Evolutionary conservation across 1,140 invertebrate species (phyloP).

Genomic region (Ostrea denselamellosa): DNA sequence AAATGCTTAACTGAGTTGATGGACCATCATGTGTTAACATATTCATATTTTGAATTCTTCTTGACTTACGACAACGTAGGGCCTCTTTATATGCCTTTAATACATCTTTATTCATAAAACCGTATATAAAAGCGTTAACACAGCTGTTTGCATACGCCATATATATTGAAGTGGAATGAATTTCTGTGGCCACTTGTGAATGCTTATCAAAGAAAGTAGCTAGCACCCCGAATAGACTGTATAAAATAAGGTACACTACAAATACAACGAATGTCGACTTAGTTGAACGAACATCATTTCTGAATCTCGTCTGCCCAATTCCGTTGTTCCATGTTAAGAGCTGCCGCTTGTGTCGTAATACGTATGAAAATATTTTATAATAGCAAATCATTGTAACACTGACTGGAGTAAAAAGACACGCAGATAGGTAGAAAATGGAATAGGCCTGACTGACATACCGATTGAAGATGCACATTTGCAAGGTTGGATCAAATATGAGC

Average conservation of each 20-base stretch:
- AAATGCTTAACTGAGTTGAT: not conserved
- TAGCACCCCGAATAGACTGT: not conserved
- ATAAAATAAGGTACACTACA: not conserved
- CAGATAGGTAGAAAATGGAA: not conserved
- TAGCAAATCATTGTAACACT: slow-evolving; percentile 8
- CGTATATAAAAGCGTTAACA: not conserved
- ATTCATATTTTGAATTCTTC: not conserved
- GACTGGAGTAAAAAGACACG: not conserved
- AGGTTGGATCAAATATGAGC: not conserved
- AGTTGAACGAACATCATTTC: not conserved
- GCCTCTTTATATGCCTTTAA: not conserved
- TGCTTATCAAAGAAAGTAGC: not conserved
- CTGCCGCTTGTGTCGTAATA: not conserved
- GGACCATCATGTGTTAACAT: not conserved
- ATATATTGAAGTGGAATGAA: not conserved
- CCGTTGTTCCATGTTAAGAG: not conserved
- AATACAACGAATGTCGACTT: not conserved
- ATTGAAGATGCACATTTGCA: not conserved
- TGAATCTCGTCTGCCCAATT: not conserved
- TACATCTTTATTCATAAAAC: slow-evolving; percentile 7
- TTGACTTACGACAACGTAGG: not conserved
- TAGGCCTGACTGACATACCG: not conserved
- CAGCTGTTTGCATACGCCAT: not conserved
- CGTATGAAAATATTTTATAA: not conserved
- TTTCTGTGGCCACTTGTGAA: not conserved